Conservation (phyloP, 2,113 vertebrate species). For the Neodontobutis hainanensis region DNA sequence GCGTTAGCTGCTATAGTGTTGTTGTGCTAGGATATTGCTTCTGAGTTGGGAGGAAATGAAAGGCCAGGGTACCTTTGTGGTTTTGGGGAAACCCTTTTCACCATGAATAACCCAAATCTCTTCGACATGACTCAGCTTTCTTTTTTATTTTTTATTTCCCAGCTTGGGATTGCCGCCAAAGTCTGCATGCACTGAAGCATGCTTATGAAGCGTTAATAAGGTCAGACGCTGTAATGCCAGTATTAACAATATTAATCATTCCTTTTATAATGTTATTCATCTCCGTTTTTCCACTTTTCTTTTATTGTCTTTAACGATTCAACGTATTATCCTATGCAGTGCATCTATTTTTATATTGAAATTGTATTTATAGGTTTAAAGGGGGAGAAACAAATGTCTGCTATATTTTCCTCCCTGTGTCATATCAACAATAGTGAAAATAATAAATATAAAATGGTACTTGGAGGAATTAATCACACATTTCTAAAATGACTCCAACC, state of each 20-base stretch:
- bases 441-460: no score
- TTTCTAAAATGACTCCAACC: no score
- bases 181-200: constrained; percentile 35
- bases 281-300: not conserved
- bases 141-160: constrained; percentile 24
- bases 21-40: constrained; percentile 3
- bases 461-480: no score
- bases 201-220: constrained; percentile 32
- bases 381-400: no score
- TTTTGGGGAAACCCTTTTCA: constrained; percentile 34
- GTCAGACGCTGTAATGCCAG: constrained; percentile 20
- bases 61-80: constrained; percentile 15
- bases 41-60: constrained; percentile 20
- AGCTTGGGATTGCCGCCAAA: constrained; percentile 31
- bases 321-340: no score
- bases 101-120: constrained; percentile 40
- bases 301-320: no score
- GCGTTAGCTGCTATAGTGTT: constrained; percentile 3
- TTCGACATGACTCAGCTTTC: constrained; percentile 59
- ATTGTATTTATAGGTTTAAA: no score
- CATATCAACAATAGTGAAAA: no score
- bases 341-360: no score
- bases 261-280: constrained; percentile 16
- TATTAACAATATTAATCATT: constrained; percentile 16
- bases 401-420: no score